phyloP scores from a whole-genome alignment of 2,113 vertebrate species.

The Camelus bactrianus region DNA sequence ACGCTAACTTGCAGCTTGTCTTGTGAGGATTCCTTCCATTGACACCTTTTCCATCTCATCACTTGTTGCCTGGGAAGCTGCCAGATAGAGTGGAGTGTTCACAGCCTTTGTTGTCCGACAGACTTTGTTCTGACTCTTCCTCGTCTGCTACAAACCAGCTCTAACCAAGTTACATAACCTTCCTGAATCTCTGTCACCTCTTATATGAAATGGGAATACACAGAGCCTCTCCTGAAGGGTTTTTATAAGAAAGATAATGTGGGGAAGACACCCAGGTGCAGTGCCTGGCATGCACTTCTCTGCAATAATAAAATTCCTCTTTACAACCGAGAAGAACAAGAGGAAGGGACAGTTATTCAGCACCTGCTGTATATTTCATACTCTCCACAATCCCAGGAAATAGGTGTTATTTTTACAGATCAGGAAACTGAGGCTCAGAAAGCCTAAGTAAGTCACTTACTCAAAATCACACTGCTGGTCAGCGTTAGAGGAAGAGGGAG shows the following conservation, averaged over 20 bases:
- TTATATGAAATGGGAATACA: background rate
- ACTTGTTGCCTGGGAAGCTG: background rate
- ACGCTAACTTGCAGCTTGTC: background rate
- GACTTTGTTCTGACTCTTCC: background rate
- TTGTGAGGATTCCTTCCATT: background rate
- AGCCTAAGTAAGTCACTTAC: background rate
- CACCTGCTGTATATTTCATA: background rate
- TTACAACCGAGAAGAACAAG: background rate
- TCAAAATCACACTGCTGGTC: background rate
- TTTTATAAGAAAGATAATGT: background rate
- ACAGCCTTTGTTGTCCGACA: background rate
- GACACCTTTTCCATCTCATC: background rate
- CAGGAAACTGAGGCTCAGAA: background rate
- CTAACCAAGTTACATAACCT: background rate
- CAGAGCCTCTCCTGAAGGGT: background rate
- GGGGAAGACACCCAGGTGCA: background rate
- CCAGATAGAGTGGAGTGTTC: background rate
- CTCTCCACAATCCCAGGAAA: background rate
- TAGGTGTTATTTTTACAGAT: background rate
- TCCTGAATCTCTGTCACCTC: background rate
- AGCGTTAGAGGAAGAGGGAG: background rate
- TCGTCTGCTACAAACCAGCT: background rate
- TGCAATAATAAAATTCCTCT: background rate
- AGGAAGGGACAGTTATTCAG: background rate
- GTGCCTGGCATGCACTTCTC: background rate